These are phyloP conservation scores for Chrysolina americana DNA, from an alignment of 2,888 invertebrate genomes.

Conservation along the genomic window DNA sequence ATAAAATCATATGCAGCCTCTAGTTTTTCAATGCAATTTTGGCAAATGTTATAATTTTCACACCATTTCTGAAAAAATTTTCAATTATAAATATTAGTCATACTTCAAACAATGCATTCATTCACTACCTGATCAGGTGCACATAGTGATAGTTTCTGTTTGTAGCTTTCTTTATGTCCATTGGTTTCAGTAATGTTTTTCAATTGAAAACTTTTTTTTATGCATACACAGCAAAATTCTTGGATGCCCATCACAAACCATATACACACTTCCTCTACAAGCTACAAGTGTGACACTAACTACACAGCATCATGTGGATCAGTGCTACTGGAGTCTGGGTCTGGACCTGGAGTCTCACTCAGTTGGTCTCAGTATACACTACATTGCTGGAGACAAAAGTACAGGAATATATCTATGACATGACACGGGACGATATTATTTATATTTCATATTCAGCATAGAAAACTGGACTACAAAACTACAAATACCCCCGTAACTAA, in stretches of 20 bases:
- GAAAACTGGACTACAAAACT: too few species aligned
- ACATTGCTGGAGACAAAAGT: too few species aligned
- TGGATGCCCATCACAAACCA: constrained; percentile 38
- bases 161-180: constrained; percentile 43
- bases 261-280: background rate
- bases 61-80: constrained; percentile 52
- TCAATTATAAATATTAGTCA: background rate
- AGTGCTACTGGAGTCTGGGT: background rate
- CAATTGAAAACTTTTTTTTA: constrained; percentile 44
- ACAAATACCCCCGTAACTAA: too few species aligned
- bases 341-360: too few species aligned
- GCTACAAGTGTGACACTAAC: background rate
- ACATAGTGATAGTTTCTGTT: constrained; percentile 52
- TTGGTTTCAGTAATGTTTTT: constrained; percentile 46
- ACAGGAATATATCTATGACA: too few species aligned
- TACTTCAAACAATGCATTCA: constrained; percentile 23
- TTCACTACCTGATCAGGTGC: constrained; percentile 48
- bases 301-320: background rate
- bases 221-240: constrained; percentile 54
- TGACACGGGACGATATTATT: too few species aligned
- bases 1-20: constrained; percentile 52
- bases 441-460: too few species aligned
- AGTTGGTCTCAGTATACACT: too few species aligned
- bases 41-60: constrained; percentile 49
- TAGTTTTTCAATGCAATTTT: constrained; percentile 49